Conservation (phyloP, 2,888 invertebrate species). For the Andrena trimmerana region DNA sequence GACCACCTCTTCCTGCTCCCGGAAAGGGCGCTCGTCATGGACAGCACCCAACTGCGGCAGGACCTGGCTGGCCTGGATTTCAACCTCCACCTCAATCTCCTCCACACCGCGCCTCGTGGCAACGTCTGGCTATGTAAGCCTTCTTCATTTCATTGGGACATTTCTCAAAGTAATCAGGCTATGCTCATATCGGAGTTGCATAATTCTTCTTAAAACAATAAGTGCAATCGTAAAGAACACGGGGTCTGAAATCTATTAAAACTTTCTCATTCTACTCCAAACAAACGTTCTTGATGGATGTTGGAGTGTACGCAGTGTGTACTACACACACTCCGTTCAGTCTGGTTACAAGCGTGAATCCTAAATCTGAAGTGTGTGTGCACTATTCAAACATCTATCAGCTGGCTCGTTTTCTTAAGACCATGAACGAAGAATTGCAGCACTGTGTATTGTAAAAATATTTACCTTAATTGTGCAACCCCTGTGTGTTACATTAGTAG, state of each 20-base stretch:
- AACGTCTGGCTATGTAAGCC: constrained; percentile 88
- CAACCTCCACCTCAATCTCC: constrained; percentile 85
- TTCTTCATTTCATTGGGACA: constrained; percentile 35
- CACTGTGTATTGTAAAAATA: background rate
- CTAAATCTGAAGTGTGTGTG: background rate
- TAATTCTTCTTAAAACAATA: no score
- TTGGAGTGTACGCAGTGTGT: background rate
- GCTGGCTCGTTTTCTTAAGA: background rate
- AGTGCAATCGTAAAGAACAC: no score
- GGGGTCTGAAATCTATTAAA: no score
- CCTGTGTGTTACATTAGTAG: background rate
- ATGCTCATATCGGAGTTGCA: no score
- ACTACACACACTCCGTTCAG: background rate
- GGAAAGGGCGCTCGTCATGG: constrained; percentile 86
- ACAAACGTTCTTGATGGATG: background rate
- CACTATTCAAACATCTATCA: background rate
- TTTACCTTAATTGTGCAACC: background rate
- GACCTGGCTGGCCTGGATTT: constrained; percentile 87
- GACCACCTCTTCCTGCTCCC: constrained; percentile 87
- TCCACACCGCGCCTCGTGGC: constrained; percentile 87
- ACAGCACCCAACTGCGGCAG: constrained; percentile 86
- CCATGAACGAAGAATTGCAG: background rate
- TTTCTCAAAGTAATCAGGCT: background rate
- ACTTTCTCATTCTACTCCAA: background rate
- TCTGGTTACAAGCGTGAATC: background rate